Base-by-base conservation (phyloP, 2,888 invertebrate genomes). In the Scaptomyza tumidula region DNA sequence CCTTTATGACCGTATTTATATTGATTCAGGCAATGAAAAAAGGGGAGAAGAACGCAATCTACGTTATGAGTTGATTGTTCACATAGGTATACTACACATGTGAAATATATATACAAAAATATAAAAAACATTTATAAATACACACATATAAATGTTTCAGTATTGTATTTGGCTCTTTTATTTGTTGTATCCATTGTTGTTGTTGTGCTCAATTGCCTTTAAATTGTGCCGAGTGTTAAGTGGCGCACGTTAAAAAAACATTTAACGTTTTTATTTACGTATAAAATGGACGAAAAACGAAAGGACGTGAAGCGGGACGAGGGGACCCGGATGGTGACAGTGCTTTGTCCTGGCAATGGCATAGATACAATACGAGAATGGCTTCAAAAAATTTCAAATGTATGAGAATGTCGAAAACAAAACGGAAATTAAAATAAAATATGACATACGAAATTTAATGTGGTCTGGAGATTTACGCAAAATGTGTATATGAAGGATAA, bases 261-360 rank as follows among this genome's bases (percentile, higher is more conserved):
- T 85, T 85, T 84, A 88, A 84, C 86, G 88, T 86, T 88, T 85
- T 85, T 88, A 86, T 85, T 86, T 86, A 81, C 81, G 84, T 74
- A 74, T 57, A 66, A 80, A 74, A 74, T 71, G 84, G 78, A 61
- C 50, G 9, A 3, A 37, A 39, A 41, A 56, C 61, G 76, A n/a
- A n/a, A n/a, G n/a, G n/a, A n/a, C n/a, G n/a, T n/a, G n/a, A n/a
- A n/a, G n/a, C n/a, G n/a, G n/a, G n/a, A n/a, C n/a, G 46, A 33
- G 62, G 14, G 7, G 1, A n/a, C 3, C 3, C 13, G 39, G 41
- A 59, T 71, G 75, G 65, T 24, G 76, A 84, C 84, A 82, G 87
- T 84, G 81, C 72, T 80, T 84, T 78, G 81, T 84, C 69, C 87
- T 75, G 69, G 54, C 59, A 67, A 52, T 58, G 59, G 71, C 74